Percentiles rank a stretch among this genome's conserved stretches.
Conservation (phyloP, 37 sponge, comb jelly and placozoan species). For the Oopsacas minuta region DNA sequence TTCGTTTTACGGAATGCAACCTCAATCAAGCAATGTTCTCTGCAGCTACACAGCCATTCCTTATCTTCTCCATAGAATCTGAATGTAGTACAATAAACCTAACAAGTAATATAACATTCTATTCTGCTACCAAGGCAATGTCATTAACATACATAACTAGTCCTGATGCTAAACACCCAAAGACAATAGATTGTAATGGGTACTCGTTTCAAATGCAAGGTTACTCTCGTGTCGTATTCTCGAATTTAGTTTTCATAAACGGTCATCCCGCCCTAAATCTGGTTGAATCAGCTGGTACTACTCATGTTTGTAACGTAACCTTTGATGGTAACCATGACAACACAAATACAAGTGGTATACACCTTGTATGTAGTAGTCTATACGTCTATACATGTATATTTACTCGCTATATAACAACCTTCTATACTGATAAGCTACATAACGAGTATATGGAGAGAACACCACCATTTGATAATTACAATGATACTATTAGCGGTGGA, state of each 20-base stretch:
- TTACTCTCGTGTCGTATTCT: background rate
- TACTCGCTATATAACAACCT: background rate
- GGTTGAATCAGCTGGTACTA: background rate
- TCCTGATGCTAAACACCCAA: background rate
- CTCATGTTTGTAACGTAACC: background rate
- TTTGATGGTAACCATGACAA: background rate
- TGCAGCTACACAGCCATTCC: background rate
- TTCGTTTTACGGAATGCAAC: background rate
- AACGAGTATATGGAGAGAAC: background rate
- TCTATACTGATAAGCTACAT: background rate
- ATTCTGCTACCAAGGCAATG: background rate
- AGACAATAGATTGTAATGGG: background rate
- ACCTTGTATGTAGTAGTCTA: slow-evolving; percentile 1
- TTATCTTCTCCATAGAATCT: background rate
- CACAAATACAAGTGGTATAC: background rate
- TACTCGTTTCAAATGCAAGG: background rate
- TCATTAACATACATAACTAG: background rate
- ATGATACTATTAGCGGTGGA: slow-evolving; percentile 4
- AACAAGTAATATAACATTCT: background rate
- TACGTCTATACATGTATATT: background rate
- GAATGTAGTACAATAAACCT: background rate
- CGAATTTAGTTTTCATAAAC: background rate
- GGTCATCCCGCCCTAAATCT: background rate
- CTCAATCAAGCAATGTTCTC: background rate
- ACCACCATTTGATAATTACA: background rate